Evolutionary conservation across 2,888 invertebrate species (phyloP).

Genomic region (Nasonia oneida): DNA sequence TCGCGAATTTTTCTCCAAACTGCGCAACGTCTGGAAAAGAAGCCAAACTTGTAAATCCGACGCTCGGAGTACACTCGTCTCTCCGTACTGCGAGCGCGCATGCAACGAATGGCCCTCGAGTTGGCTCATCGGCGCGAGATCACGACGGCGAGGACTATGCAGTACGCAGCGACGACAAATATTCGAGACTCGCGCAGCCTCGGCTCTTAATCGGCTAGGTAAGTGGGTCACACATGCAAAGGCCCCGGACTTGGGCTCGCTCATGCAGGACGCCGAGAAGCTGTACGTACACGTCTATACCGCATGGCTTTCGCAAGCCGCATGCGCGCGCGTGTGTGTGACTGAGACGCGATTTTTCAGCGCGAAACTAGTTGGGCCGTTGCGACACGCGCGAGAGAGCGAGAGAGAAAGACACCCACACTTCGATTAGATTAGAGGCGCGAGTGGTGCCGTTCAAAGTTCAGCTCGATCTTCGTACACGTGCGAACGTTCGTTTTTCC

Average conservation of each 20-base stretch:
- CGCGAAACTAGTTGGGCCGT: slow-evolving; percentile 74
- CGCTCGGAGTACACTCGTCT: background rate
- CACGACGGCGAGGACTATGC: background rate
- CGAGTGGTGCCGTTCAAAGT: slow-evolving; percentile 60
- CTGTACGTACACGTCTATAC: background rate
- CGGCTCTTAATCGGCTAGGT: slow-evolving; percentile 62
- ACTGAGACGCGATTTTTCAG: slow-evolving; percentile 77
- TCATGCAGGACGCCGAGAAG: slow-evolving; percentile 73
- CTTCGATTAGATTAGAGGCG: slow-evolving; percentile 71
- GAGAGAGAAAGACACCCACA: slow-evolving; percentile 76
- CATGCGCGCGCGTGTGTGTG: slow-evolving; percentile 65
- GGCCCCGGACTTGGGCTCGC: slow-evolving; percentile 72
- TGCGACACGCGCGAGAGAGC: slow-evolving; percentile 63
- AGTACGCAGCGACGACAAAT: slow-evolving; percentile 1
- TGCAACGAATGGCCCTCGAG: background rate
- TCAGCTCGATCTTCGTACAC: background rate
- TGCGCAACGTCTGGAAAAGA: no score
- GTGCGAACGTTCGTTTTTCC: background rate
- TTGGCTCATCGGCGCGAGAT: slow-evolving; percentile 23
- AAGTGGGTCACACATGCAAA: slow-evolving; percentile 74
- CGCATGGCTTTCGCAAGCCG: slow-evolving; percentile 55
- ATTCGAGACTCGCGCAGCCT: slow-evolving; percentile 35
- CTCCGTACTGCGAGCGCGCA: background rate
- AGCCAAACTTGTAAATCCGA: background rate
- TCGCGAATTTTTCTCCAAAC: background rate